Percentiles rank a stretch among this genome's conserved stretches.
These are phyloP conservation scores for Helogale parvula DNA, from an alignment of 2,113 vertebrate genomes.

Conservation along the genomic window DNA sequence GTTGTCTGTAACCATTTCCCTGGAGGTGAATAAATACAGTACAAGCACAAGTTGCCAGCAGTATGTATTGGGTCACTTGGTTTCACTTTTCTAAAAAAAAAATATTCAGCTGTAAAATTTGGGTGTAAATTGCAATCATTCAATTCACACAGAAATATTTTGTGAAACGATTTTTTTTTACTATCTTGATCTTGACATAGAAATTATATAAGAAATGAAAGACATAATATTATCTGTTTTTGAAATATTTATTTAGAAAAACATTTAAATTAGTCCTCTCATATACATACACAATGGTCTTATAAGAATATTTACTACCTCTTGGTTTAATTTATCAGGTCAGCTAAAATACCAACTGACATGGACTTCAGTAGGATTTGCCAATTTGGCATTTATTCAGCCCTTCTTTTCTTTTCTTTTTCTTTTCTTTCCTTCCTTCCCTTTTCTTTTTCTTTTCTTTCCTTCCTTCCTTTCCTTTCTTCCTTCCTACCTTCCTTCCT, in stretches of 20 bases:
- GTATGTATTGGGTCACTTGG: neutral
- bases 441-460: neutral
- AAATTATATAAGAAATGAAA: neutral
- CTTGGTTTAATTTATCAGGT: neutral
- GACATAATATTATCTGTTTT: neutral
- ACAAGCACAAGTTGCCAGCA: neutral
- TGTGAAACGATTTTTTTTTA: neutral
- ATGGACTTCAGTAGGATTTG: neutral
- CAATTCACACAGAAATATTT: neutral
- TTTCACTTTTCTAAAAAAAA: constrained; percentile 14
- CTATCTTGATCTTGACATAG: neutral
- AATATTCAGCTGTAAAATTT: neutral
- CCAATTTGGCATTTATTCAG: neutral
- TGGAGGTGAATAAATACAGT: neutral
- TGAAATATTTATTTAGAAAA: neutral
- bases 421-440: neutral
- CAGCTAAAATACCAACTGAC: neutral
- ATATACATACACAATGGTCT: neutral
- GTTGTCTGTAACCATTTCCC: neutral
- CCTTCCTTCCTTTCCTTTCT: neutral
- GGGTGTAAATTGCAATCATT: neutral
- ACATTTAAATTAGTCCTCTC: neutral
- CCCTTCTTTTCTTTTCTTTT: neutral
- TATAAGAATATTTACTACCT: neutral
- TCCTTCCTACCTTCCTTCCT: neutral